Evolutionary conservation across 2,888 invertebrate genomes (phyloP).

Genomic region (Troilus luridus): DNA sequence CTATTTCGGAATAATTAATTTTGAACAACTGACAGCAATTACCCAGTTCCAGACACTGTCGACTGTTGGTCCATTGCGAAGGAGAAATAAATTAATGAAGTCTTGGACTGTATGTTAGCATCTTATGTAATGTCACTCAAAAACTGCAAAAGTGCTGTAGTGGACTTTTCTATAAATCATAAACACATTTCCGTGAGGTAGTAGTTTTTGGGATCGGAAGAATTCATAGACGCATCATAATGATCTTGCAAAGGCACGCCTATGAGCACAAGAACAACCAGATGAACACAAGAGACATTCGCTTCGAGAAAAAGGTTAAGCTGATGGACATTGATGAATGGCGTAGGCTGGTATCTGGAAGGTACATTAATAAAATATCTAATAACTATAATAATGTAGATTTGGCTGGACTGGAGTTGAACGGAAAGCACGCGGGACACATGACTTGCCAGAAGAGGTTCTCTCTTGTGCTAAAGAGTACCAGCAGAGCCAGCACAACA

Average conservation of each 20-base stretch:
- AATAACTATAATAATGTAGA: background rate
- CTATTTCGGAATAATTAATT: constrained; percentile 36
- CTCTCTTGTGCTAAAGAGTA: constrained; percentile 32
- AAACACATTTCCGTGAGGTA: background rate
- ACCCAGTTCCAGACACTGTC: constrained; percentile 35
- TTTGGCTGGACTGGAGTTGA: background rate
- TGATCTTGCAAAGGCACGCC: constrained; percentile 20
- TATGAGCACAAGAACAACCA: background rate
- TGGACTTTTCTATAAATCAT: background rate
- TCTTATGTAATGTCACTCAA: background rate
- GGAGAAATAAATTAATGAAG: background rate
- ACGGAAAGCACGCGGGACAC: background rate
- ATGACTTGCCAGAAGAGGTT: background rate
- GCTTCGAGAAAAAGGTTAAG: constrained; percentile 32
- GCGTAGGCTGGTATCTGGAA: background rate
- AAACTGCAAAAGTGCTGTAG: background rate
- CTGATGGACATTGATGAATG: constrained; percentile 23
- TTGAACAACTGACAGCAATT: constrained; percentile 34
- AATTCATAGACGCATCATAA: background rate
- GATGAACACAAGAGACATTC: background rate
- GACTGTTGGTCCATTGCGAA: constrained; percentile 22
- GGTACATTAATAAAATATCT: background rate
- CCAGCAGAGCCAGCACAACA: background rate
- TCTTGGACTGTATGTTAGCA: constrained; percentile 29
- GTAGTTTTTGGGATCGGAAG: background rate